phyloP scores from a whole-genome alignment of 2,797 vertebrate genomes.

The Passerculus sandwichensis region DNA sequence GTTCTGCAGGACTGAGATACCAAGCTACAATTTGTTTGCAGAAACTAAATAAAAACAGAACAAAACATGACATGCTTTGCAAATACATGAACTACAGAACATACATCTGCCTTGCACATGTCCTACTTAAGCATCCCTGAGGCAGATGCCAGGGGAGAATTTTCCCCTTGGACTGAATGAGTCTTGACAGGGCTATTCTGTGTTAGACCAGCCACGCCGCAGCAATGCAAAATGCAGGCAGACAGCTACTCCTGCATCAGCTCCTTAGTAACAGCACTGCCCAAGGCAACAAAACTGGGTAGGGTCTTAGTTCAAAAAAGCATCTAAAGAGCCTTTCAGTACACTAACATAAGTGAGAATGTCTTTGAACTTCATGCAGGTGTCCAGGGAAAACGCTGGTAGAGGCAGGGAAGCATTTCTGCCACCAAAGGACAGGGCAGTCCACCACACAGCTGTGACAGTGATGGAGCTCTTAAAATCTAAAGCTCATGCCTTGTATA shows the following conservation, averaged over 20 bases:
- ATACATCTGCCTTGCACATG: neutral
- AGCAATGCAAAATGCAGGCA: neutral
- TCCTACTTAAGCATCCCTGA: slow-evolving; percentile 13
- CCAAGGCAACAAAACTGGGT: neutral
- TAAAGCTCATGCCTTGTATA: neutral
- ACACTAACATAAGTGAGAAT: neutral
- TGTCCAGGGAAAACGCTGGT: neutral
- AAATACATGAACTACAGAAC: slow-evolving; percentile 15
- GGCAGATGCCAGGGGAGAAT: neutral
- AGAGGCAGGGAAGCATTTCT: neutral
- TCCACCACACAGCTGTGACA: neutral
- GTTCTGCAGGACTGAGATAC: neutral
- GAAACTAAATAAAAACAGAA: neutral
- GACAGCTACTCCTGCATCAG: slow-evolving; percentile 17
- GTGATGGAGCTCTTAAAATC: neutral
- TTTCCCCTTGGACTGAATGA: neutral
- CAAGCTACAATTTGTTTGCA: neutral
- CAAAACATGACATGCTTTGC: neutral
- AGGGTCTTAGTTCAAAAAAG: neutral
- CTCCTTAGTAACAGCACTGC: neutral
- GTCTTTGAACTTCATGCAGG: neutral
- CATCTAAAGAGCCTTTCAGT: neutral
- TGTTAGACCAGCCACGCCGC: neutral
- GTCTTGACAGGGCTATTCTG: neutral
- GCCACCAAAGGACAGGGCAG: neutral